A percentile compares a stretch with the other conserved stretches of the same genome.
These are phyloP conservation scores for Trachurus trachurus DNA, from an alignment of 2,797 vertebrate genomes.

Conservation along the genomic window DNA sequence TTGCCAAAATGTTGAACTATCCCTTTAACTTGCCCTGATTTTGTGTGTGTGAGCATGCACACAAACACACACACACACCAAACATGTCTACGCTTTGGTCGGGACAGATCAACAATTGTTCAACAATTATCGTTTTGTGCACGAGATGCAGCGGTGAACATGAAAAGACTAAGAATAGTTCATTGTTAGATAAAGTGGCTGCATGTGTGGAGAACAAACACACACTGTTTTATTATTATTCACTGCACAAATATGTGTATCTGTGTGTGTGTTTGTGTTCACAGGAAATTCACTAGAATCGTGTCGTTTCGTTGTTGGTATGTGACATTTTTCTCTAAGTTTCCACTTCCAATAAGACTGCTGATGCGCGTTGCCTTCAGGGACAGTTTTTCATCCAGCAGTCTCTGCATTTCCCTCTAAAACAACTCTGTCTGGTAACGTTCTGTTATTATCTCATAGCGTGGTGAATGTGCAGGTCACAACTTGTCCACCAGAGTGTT, in stretches of 20 bases:
- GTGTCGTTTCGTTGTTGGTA: constrained; percentile 12
- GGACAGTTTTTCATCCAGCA: too few relatives aligned
- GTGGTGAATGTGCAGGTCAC: too few relatives aligned
- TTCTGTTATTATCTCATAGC: too few relatives aligned
- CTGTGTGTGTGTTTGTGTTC: neutral
- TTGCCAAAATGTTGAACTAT: too few relatives aligned
- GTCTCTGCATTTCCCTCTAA: too few relatives aligned
- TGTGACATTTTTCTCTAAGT: neutral
- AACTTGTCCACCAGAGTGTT: too few relatives aligned
- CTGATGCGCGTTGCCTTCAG: too few relatives aligned
- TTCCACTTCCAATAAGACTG: neutral
- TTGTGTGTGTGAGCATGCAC: neutral
- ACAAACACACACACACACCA: too few relatives aligned
- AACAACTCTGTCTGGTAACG: too few relatives aligned
- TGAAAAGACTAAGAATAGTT: neutral
- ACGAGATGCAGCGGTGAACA: neutral
- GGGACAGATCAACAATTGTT: neutral
- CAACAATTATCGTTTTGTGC: neutral
- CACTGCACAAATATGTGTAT: neutral
- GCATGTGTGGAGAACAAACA: constrained; percentile 7
- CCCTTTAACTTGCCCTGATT: neutral
- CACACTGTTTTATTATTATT: neutral
- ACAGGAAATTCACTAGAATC: neutral
- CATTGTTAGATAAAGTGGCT: neutral
- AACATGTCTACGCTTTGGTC: neutral